Evolutionary conservation across 2,888 invertebrate species (phyloP), one percentile per base, ranked within the genome.

Genomic region (Yponomeuta plumbellus): DNA sequence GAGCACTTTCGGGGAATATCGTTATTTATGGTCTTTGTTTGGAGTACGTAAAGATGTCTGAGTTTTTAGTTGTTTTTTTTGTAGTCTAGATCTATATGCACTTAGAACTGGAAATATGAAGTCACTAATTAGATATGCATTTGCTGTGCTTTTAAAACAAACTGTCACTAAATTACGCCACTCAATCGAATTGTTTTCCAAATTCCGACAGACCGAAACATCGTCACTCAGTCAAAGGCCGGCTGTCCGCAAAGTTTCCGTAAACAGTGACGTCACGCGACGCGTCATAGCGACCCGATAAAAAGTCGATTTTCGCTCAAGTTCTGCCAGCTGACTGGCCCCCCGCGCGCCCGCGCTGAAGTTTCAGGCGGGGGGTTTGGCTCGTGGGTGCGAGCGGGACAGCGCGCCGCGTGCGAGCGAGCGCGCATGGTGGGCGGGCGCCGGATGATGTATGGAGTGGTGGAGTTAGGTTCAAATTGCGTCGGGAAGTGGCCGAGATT

Each of bases 401-500:
- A 69, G 70, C 67, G 26, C 3, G 34, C 23, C 59, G 17, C 11
- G 58, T 67, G 75, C 72, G 71, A 74, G 75, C 74, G 84, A 76
- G 88, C 80, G 75, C 80, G 80, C 81, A 84, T 87, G 84, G 89
- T 91, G 91, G 92, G 90, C 88, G 89, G 88, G 87, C 84, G 82
- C 80, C 82, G 82, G 92, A 93, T 94, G 94, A 94, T 94, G 93
- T 94, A 94, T 94, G 93, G 94, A 94, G 93, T 93, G 92, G 92
- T 92, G 93, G 94, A 93, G 93, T 94, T 94, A 94, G 92, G 93
- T 90, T 93, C 94, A 94, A 94, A 94, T 93, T 94, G 93, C 92
- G 93, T 88, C 93, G 94, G 94, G 93, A 93, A 94, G 94, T 94
- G 94, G 93, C 92, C 93, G 93, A 94, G 94, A 94, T 94, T 94